Conservation (phyloP, 2,797 vertebrate genomes). For the Spinibarbus caldwelli region DNA sequence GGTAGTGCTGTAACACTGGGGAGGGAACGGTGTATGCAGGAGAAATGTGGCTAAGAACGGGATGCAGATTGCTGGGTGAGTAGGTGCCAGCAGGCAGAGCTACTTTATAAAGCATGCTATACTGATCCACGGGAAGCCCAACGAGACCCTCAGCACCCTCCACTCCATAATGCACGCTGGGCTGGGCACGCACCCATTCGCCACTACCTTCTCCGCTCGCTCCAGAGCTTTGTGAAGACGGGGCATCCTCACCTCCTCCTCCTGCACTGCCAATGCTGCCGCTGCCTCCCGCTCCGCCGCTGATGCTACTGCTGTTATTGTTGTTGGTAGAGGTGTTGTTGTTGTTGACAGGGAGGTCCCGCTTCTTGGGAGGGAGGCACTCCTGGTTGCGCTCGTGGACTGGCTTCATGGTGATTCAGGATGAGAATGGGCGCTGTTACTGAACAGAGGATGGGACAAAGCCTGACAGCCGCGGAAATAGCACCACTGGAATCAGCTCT, state of each 20-base stretch:
- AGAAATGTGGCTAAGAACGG: conserved; percentile 91
- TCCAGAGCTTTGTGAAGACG: conserved; percentile 75
- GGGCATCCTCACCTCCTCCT: conserved; percentile 61
- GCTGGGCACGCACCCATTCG: conserved; percentile 82
- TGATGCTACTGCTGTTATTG: conserved; percentile 58
- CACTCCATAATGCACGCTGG: conserved; percentile 81
- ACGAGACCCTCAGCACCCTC: conserved; percentile 83
- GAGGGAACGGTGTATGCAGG: conserved; percentile 90
- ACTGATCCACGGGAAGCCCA: conserved; percentile 90
- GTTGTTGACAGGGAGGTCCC: conserved; percentile 86
- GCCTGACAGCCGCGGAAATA: conserved; percentile 68
- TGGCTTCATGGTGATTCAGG: conserved; percentile 88
- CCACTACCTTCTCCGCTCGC: conserved; percentile 77
- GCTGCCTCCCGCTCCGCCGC: no score
- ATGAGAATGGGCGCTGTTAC: conserved; percentile 69
- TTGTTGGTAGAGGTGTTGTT: conserved; percentile 60
- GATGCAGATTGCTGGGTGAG: conserved; percentile 87
- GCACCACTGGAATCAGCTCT: conserved; percentile 74
- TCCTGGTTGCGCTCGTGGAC: conserved; percentile 97
- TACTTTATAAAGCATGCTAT: conserved; percentile 97
- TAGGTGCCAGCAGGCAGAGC: conserved; percentile 89
- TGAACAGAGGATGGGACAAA: conserved; percentile 69
- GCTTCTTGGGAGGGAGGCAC: conserved; percentile 98
- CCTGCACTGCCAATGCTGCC: conserved; percentile 49
- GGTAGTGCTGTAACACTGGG: conserved; percentile 91